Evolutionary conservation across 92 coral and sea anemone species (phyloP).

Genomic region (Actinernus sp.): DNA sequence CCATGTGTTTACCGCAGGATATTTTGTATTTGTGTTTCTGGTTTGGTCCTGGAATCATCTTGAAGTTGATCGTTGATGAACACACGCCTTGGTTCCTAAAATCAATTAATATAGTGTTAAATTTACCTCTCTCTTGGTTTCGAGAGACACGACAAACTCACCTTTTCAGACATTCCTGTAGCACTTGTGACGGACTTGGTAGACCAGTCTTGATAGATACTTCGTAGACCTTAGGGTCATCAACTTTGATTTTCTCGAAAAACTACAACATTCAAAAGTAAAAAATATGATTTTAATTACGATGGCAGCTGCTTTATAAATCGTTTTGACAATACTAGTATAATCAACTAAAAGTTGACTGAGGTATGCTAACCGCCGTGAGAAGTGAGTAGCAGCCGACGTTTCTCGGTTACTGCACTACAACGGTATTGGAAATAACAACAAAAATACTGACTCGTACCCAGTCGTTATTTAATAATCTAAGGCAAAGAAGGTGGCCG

Average conservation of each 20-base stretch:
- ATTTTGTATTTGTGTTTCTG: constrained; percentile 72
- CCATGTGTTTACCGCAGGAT: constrained; percentile 92
- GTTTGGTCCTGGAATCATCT: constrained; percentile 63
- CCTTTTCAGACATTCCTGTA: constrained; percentile 96
- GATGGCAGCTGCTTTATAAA: too few species aligned
- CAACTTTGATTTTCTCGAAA: constrained; percentile 85
- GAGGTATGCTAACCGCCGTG: too few species aligned
- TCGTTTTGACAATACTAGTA: too few species aligned
- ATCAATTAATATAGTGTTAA: background rate
- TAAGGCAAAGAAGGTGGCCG: too few species aligned
- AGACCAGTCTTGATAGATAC: constrained; percentile 77
- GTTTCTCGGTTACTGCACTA: too few species aligned
- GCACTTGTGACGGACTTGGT: constrained; percentile 76
- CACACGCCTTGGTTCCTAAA: constrained; percentile 93
- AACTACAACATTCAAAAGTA: constrained; percentile 37
- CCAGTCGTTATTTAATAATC: too few species aligned
- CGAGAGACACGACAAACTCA: constrained; percentile 7
- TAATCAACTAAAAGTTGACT: too few species aligned
- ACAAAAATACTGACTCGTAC: too few species aligned
- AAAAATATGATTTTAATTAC: too few species aligned
- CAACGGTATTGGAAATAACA: too few species aligned
- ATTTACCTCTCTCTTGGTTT: background rate
- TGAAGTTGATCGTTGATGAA: constrained; percentile 66
- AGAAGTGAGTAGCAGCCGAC: too few species aligned
- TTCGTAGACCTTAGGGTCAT: constrained; percentile 64